These are phyloP conservation scores for Rhynchomys soricoides DNA, from an alignment of 2,113 vertebrate species.

Conservation along the genomic window DNA sequence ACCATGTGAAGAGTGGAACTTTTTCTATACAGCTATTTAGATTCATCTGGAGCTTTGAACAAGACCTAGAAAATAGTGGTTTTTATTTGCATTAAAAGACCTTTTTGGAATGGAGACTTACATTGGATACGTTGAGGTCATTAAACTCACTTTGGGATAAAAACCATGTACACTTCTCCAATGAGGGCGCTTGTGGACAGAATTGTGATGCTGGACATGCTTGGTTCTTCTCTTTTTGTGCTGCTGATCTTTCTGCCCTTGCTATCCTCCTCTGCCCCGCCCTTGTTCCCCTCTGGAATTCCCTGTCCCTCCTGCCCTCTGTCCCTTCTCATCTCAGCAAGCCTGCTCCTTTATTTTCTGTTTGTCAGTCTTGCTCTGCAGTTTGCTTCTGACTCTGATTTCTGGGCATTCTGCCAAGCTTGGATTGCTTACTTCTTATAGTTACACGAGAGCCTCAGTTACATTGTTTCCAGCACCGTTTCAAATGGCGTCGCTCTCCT, in stretches of 20 bases:
- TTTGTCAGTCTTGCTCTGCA: background rate
- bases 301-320: background rate
- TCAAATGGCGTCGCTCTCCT: constrained; percentile 3
- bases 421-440: constrained; percentile 72
- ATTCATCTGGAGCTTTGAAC: constrained; percentile 4
- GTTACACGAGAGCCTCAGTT: constrained; percentile 57
- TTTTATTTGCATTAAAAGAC: background rate
- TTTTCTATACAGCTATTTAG: background rate
- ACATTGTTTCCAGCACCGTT: constrained; percentile 32
- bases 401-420: constrained; percentile 60
- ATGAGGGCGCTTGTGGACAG: background rate
- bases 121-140: background rate
- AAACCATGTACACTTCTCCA: background rate
- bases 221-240: background rate
- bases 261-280: background rate
- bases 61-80: background rate
- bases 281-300: rapidly evolving
- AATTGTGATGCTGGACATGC: background rate
- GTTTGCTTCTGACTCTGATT: constrained; percentile 56
- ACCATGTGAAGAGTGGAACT: background rate
- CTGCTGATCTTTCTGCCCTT: background rate
- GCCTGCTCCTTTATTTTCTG: background rate
- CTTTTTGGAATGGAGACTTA: background rate
- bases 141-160: background rate
- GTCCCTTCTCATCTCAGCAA: background rate